Evolutionary conservation across 2,797 vertebrate species (phyloP).

Genomic region (Taeniopygia guttata): DNA sequence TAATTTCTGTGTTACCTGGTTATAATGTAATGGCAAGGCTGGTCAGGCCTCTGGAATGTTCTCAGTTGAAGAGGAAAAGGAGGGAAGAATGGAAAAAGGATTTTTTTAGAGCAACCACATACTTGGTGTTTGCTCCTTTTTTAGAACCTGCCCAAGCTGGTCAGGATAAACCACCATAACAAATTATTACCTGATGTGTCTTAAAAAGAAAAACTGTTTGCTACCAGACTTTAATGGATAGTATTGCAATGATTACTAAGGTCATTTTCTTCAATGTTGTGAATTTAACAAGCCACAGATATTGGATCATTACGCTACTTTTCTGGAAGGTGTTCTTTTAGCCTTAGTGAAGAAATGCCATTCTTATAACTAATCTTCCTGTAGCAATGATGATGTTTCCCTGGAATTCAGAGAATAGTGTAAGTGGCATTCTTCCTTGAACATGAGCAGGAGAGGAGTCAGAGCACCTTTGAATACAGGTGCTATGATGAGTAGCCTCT

Average conservation of each 20-base stretch:
- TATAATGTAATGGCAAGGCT: background rate
- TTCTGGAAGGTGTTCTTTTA: conserved; percentile 27
- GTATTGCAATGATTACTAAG: background rate
- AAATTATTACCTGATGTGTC: background rate
- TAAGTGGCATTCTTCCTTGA: background rate
- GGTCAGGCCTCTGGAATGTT: conserved; percentile 5
- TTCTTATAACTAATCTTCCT: conserved; percentile 14
- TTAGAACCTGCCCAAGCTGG: background rate
- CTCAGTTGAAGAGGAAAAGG: background rate
- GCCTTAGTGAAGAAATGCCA: background rate
- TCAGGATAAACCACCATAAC: background rate
- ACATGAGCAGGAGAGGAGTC: background rate
- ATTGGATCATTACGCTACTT: background rate
- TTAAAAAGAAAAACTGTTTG: conserved; percentile 21
- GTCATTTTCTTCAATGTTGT: background rate
- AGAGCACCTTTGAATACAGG: background rate
- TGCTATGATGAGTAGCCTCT: background rate
- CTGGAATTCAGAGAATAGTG: background rate
- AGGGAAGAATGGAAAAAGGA: background rate
- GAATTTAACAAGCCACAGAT: conserved; percentile 17
- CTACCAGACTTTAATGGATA: conserved; percentile 6
- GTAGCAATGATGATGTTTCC: background rate
- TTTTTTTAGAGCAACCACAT: conserved; percentile 1
- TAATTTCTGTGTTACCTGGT: conserved; percentile 46
- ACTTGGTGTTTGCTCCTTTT: background rate